Conservation (phyloP, 2,113 vertebrate species). For the Alosa alosa region DNA sequence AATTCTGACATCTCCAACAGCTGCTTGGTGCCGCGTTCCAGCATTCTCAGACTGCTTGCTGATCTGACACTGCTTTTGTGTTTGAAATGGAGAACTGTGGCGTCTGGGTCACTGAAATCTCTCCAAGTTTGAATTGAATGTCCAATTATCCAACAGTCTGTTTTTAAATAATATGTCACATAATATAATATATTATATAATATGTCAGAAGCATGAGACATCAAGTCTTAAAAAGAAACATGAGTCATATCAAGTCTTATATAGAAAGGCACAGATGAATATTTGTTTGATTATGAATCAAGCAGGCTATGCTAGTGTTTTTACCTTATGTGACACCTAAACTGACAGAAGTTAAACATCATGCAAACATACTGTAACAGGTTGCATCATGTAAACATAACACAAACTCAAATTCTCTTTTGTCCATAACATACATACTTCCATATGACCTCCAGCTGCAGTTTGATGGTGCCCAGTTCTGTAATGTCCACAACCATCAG, state of each 20-base stretch:
- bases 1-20: not conserved
- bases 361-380: not conserved
- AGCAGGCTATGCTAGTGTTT: not conserved
- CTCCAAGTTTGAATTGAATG: not conserved
- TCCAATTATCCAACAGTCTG: not conserved
- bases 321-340: not conserved
- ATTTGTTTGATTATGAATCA: not conserved
- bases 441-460: constrained; percentile 92
- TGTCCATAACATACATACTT: constrained; percentile 75
- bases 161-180: not conserved
- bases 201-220: not conserved
- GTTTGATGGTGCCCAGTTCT: constrained; percentile 93
- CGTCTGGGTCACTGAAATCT: not conserved
- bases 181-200: too few relatives aligned
- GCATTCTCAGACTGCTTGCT: not conserved
- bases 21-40: not conserved
- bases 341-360: not conserved
- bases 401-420: not conserved
- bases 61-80: not conserved
- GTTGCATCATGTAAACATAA: not conserved
- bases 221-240: too few relatives aligned
- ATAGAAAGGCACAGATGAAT: not conserved
- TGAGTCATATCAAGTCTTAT: not conserved
- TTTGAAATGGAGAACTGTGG: not conserved
- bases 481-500: constrained; percentile 91